Evolutionary conservation across 2,797 vertebrate species (phyloP), one percentile per base, ranked within the genome.

Genomic region (Gouania willdenowi): DNA sequence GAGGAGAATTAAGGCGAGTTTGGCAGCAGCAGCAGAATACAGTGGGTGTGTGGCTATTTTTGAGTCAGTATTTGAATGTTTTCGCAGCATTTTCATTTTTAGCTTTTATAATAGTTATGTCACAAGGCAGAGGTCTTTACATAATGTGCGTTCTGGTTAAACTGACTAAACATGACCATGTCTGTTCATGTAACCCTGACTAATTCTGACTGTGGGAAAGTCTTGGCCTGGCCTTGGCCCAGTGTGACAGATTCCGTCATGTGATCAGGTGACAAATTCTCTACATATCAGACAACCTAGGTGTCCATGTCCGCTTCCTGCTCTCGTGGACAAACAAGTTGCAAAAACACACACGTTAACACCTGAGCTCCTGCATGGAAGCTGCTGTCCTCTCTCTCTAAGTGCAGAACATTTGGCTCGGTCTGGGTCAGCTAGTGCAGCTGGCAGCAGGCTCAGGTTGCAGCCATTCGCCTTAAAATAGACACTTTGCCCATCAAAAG

Each of bases 201-300:
- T 52, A 65, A 59, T 29, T 55, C 57, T 58, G 47, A 61, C 70
- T 64, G 67, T 82, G 75, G 73, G 75, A 78, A 81, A 72, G 57
- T 75, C 49, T 66, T 58, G 69, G 61, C 71, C 63, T 33, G 71
- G 70, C 72, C 66, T 75, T 78, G 78, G 76, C 71, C 55, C 18
- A 14, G 26, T 7, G 40, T 25, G 27, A 51, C 52, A 56, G 40
- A 71, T 67, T 76, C 60, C 66, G 58, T 42, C 74, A 79, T 74
- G 72, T 77, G 76, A 82, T 69, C 53, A 66, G 74, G 73, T 19
- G 57, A 75, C 71, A 75, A 62, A 82, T 83, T 82, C 81, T 50
- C 41, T 0, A 27, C 62, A 53, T 82, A 71, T 77, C 75, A 63
- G 70, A 61, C 46, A 16, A 55, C 68, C 78, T 57, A 36, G 60